phyloP scores from a whole-genome alignment of 2,113 vertebrate species.

The Albula glossodonta region DNA sequence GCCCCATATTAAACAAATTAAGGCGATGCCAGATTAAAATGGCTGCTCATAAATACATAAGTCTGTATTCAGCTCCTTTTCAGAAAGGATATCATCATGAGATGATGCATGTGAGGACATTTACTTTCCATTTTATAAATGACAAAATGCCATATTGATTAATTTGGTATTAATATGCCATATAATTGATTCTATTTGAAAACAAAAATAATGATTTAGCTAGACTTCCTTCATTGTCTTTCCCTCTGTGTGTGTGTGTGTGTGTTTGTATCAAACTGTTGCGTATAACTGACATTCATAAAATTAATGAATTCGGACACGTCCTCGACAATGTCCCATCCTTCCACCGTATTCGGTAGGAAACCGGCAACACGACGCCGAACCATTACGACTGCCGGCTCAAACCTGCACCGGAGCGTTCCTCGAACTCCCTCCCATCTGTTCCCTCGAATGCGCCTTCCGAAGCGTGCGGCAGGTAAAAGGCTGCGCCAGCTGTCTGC shows the following conservation, averaged over 20 bases:
- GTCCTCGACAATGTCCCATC: not conserved
- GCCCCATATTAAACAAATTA: conserved; percentile 55
- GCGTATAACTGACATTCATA: not conserved
- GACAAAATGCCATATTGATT: not conserved
- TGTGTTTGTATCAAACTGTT: not conserved
- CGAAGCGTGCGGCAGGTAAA: conserved; percentile 69
- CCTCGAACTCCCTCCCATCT: conserved; percentile 15
- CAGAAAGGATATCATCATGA: not conserved
- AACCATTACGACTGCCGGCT: conserved; percentile 5
- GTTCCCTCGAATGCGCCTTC: conserved; percentile 30
- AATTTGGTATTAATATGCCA: not conserved
- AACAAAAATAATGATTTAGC: too few relatives aligned
- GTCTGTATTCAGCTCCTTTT: not conserved
- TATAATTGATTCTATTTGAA: too few relatives aligned
- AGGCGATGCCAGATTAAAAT: conserved; percentile 70
- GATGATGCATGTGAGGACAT: not conserved
- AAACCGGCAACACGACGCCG: not conserved
- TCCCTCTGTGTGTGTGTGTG: not conserved
- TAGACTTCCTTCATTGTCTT: not conserved
- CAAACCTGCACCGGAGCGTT: conserved; percentile 20
- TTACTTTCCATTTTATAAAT: not conserved
- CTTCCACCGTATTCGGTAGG: not conserved
- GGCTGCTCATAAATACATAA: conserved; percentile 55
- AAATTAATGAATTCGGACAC: not conserved
- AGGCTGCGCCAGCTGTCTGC: conserved; percentile 62